A percentile compares a stretch with the other conserved stretches of the same genome.
These are phyloP conservation scores for Stictocephala bisonia DNA, from an alignment of 2,888 invertebrate species.

Conservation along the genomic window DNA sequence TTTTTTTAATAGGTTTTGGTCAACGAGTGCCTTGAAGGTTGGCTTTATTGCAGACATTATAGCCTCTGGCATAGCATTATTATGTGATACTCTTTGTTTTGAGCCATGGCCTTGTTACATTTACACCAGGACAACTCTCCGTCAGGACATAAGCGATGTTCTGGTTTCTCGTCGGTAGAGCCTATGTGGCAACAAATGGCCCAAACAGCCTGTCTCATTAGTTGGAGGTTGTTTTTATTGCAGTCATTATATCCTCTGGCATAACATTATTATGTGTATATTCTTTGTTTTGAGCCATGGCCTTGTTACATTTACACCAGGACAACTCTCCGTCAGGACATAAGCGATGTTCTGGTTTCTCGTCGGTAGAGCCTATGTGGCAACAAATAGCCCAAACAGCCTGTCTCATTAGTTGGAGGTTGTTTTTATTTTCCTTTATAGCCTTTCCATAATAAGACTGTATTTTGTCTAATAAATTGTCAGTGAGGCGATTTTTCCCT, in stretches of 20 bases:
- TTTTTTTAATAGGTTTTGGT: conserved; percentile 16
- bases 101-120: conserved; percentile 26
- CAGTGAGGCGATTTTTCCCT: conserved; percentile 36
- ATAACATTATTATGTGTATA: background rate
- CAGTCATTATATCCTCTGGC: conserved; percentile 20
- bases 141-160: conserved; percentile 23
- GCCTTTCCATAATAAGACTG: conserved; percentile 44
- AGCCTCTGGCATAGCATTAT: conserved; percentile 11
- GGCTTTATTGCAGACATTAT: conserved; percentile 38
- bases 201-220: conserved; percentile 32
- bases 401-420: conserved; percentile 5
- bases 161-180: conserved; percentile 26
- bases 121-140: conserved; percentile 34
- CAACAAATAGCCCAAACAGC: conserved; percentile 41
- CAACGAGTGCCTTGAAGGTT: conserved; percentile 12
- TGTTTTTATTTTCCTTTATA: conserved; percentile 21
- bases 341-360: conserved; percentile 2
- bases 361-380: conserved; percentile 37
- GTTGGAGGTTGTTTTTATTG: conserved; percentile 1
- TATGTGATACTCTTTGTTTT: conserved; percentile 7
- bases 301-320: conserved; percentile 42
- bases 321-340: conserved; percentile 26
- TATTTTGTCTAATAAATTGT: conserved; percentile 28
- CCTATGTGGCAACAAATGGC: conserved; percentile 38
- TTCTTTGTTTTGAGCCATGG: conserved; percentile 7